Evolutionary conservation across 1,140 invertebrate genomes (phyloP), one percentile per base, ranked within the genome.

Genomic region (Platorchestia sp.): DNA sequence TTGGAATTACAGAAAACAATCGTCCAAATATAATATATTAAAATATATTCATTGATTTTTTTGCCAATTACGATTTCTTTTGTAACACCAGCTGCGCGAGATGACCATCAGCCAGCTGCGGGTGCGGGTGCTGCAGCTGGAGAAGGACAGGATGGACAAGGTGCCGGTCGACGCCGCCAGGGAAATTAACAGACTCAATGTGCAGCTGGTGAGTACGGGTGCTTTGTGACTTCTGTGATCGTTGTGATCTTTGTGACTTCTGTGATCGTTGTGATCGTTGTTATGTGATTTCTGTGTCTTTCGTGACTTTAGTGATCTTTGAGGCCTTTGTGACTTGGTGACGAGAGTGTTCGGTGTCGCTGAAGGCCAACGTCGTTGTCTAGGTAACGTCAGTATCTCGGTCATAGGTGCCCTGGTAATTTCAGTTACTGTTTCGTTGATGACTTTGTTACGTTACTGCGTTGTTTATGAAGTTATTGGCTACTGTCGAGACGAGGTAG

Each of bases 91-190:
- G 95, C 93, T 97, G 53, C 97, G 97, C 16, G 97, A 97, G 95
- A 96, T 96, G 96, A 97, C 96, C 47, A 97, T 97, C 95, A 96
- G 95, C 41, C 97, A 97, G 95, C 96, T 97, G 22, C 95, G 97
- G 44, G 95, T 95, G 14, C 95, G 96, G 36, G 95, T 97, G 1
- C 95, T 97, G n/a, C 97, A 97, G 95, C 95, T 97, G 96, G 97
- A 97, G 95, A 97, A 97, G 95, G 97, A 96, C 45, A 75, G 96
- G 42, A 97, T 97, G 96, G 97, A 97, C 90, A 97, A 97, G 41
- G 96, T 97, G 19, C 97, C 97, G n/a, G 93, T 97, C 36, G 97
- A 97, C 95, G 96, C 97, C 53, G 97, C 97, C 3, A 96, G 96
- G 86, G 97, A 97, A 96, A 97, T 97, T 51, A 95, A 96, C 44